Base-by-base conservation (phyloP, 1,140 invertebrate genomes). In the Melipona quadrifasciata region DNA sequence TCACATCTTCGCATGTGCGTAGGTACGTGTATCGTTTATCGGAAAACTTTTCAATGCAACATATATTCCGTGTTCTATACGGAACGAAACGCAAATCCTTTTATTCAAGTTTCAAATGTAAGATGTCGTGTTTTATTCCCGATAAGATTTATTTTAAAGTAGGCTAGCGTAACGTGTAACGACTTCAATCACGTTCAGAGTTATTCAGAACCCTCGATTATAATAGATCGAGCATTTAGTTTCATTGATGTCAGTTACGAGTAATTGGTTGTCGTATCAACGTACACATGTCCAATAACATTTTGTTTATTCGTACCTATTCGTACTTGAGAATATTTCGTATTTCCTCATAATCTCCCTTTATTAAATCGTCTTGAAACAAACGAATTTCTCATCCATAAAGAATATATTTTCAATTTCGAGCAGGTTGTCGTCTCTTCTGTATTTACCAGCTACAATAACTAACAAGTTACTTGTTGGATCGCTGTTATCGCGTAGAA, bases 251-350 rank as follows among this genome's bases (percentile, higher is more conserved):
- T 11, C 58, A 82, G 67, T 90, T 87, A 78, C 82, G 72, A 21
- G 39, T 82, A 80, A 89, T 86, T 89, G 81, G 27, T 71, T 86
- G 70, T 82, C 67, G 51, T 79, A 88, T 80, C n/a, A 27, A 65
- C 65, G 47, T 58, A 74, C 34, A 5, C 4, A 5, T 5, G 34
- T 39, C n/a, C n/a, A n/a, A n/a, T n/a, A n/a, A 47, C 39, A 47
- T 78, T 84, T 81, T 31, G 34, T 2, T 61, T 61, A 61, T 12
- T 6, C 8, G 0, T 47, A 47, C 8, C 6, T 47, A 47, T 0
- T 47, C 39, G 39, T 8, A 47, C 39, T 47, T 8, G 39, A 47
- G 6, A 10, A 47, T 39, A 39, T 39, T 39, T 39, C 34, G 34
- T 39, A 39, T 39, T 39, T 39, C 34, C 34, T 39, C 34, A 5